A percentile compares a stretch with the other conserved stretches of the same genome.
Conservation (phyloP, 1,140 invertebrate species). For the Apis florea region DNA sequence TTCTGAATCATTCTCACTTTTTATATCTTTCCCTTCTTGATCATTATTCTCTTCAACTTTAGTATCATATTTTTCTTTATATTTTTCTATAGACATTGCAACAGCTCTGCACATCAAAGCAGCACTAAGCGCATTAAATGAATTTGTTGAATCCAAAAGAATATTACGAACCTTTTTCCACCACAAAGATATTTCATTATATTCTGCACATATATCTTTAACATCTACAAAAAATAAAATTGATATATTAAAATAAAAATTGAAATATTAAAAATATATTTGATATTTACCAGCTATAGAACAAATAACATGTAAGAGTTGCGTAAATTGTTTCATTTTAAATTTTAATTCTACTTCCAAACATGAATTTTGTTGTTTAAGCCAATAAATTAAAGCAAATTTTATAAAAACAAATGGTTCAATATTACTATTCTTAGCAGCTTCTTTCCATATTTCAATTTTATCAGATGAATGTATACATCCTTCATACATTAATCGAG, state of each 20-base stretch:
- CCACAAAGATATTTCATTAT: conserved; percentile 86
- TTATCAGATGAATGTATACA: conserved; percentile 81
- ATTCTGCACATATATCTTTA: conserved; percentile 80
- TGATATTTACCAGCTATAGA: conserved; percentile 72
- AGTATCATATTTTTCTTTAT: conserved; percentile 71
- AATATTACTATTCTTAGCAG: conserved; percentile 81
- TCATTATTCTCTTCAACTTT: conserved; percentile 63
- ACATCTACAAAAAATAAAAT: conserved; percentile 55
- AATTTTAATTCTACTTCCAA: conserved; percentile 75
- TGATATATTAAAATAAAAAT: background rate
- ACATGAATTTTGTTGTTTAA: conserved; percentile 75
- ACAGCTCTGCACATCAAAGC: conserved; percentile 89
- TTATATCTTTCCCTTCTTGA: conserved; percentile 57
- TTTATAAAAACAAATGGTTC: conserved; percentile 83
- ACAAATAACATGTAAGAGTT: conserved; percentile 79
- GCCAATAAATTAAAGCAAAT: conserved; percentile 85
- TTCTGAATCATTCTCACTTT: conserved; percentile 51
- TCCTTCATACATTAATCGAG: conserved; percentile 83
- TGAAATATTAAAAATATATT: background rate
- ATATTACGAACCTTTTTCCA: conserved; percentile 87
- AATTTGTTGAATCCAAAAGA: conserved; percentile 85
- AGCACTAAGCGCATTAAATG: conserved; percentile 87
- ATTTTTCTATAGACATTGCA: conserved; percentile 80
- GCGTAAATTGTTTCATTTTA: conserved; percentile 72
- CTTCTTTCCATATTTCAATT: conserved; percentile 78